Evolutionary conservation across 2,113 vertebrate genomes (phyloP).

Genomic region (Alaudala cheleensis): DNA sequence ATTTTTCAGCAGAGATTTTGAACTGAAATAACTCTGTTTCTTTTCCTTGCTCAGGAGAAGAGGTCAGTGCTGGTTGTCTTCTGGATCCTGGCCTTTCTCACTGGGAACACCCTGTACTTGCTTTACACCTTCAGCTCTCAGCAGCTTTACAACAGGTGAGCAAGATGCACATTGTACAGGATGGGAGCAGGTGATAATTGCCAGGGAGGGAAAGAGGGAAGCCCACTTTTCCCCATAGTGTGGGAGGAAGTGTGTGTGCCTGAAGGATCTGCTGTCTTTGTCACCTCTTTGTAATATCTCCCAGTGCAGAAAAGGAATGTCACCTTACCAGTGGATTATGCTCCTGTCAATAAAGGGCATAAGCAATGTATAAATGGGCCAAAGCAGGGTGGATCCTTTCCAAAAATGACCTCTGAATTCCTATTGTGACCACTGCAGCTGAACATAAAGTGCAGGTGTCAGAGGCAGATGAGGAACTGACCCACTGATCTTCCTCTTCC

Average conservation of each 20-base stretch:
- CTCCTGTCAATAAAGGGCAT: background rate
- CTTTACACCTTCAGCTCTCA: conserved; percentile 94
- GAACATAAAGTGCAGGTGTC: background rate
- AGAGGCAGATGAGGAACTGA: background rate
- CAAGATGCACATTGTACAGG: background rate
- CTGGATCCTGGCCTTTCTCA: conserved; percentile 91
- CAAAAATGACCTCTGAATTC: background rate
- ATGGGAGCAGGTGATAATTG: background rate
- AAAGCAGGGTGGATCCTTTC: background rate
- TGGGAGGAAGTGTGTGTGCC: background rate
- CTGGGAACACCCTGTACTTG: conserved; percentile 88
- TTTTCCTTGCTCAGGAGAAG: conserved; percentile 82
- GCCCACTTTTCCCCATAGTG: background rate
- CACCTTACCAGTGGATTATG: background rate
- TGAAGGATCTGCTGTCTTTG: background rate
- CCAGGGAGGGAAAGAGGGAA: background rate
- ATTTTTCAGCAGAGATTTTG: background rate
- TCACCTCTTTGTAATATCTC: background rate
- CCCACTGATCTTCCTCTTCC: background rate
- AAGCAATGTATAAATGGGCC: background rate
- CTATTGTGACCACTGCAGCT: background rate
- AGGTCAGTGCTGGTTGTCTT: conserved; percentile 88
- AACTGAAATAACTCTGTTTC: background rate
- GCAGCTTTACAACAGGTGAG: conserved; percentile 93
- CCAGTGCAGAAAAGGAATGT: background rate